Percentiles rank a stretch among this genome's conserved stretches.
Evolutionary conservation across 2,888 invertebrate species (phyloP).

Genomic region (Orgyia antiqua): DNA sequence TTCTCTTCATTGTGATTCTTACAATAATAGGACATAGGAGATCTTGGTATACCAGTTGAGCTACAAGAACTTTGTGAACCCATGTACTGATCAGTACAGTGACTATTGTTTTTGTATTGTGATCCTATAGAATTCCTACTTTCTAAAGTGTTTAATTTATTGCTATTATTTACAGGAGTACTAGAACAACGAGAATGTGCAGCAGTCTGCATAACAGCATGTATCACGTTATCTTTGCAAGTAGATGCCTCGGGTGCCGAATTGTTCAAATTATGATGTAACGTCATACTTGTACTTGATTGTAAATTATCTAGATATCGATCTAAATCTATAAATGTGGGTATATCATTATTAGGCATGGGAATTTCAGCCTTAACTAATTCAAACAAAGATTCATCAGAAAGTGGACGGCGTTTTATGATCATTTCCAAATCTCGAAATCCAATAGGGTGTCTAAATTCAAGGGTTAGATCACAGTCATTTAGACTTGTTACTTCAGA

Average conservation of each 20-base stretch:
- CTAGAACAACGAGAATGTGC: constrained; percentile 54
- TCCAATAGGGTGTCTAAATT: constrained; percentile 66
- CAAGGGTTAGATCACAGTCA: constrained; percentile 70
- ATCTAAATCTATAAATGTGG: constrained; percentile 81
- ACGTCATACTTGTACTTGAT: constrained; percentile 47
- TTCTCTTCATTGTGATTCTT: constrained; percentile 63
- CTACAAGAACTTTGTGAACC: constrained; percentile 60
- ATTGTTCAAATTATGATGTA: constrained; percentile 27
- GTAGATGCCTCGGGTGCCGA: constrained; percentile 30
- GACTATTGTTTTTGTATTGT: constrained; percentile 38
- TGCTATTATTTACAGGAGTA: constrained; percentile 48
- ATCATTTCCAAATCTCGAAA: constrained; percentile 78
- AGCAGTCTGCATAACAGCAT: constrained; percentile 29
- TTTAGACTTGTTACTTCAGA: constrained; percentile 63
- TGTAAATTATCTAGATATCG: constrained; percentile 82
- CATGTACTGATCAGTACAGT: constrained; percentile 47
- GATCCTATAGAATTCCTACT: constrained; percentile 30
- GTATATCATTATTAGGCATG: constrained; percentile 57
- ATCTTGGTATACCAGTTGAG: constrained; percentile 49
- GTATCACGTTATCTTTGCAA: constrained; percentile 41
- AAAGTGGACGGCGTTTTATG: constrained; percentile 84
- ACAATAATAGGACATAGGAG: constrained; percentile 70
- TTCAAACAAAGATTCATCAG: constrained; percentile 85
- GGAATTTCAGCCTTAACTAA: constrained; percentile 79
- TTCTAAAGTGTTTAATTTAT: constrained; percentile 26